These are phyloP conservation scores for Cynopterus sphinx DNA, from an alignment of 2,797 vertebrate species.

Conservation along the genomic window DNA sequence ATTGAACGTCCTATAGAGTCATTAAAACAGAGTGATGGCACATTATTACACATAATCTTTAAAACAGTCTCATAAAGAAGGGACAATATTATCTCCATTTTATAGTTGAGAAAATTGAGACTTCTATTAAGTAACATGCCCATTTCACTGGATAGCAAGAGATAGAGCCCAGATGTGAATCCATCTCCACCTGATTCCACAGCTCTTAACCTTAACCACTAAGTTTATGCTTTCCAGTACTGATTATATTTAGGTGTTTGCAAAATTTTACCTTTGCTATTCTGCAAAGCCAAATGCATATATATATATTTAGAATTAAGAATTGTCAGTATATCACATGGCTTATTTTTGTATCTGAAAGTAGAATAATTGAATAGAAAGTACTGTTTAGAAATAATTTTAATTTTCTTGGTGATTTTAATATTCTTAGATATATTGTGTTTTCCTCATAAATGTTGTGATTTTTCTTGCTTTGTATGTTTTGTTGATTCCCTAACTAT, in stretches of 20 bases:
- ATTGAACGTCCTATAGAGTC: not conserved
- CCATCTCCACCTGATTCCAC: not conserved
- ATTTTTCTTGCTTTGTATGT: constrained; percentile 24
- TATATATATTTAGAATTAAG: not conserved
- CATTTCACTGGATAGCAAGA: not conserved
- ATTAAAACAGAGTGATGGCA: not conserved
- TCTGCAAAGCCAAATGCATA: not conserved
- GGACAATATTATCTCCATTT: not conserved
- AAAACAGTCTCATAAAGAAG: not conserved
- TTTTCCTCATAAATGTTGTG: not conserved
- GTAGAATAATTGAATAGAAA: not conserved
- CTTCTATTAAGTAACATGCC: not conserved
- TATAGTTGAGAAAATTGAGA: not conserved
- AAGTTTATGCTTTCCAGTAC: not conserved
- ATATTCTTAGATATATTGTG: not conserved
- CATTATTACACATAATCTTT: not conserved
- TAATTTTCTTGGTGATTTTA: constrained; percentile 1
- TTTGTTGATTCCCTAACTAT: constrained; percentile 37
- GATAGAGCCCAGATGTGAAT: not conserved
- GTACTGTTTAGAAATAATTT: not conserved
- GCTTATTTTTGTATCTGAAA: not conserved
- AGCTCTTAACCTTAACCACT: not conserved
- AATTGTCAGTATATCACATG: not conserved
- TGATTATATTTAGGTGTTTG: not conserved
- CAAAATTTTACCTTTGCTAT: not conserved